Conservation (phyloP, 2,888 invertebrate species). For the Chironomus tentans region DNA sequence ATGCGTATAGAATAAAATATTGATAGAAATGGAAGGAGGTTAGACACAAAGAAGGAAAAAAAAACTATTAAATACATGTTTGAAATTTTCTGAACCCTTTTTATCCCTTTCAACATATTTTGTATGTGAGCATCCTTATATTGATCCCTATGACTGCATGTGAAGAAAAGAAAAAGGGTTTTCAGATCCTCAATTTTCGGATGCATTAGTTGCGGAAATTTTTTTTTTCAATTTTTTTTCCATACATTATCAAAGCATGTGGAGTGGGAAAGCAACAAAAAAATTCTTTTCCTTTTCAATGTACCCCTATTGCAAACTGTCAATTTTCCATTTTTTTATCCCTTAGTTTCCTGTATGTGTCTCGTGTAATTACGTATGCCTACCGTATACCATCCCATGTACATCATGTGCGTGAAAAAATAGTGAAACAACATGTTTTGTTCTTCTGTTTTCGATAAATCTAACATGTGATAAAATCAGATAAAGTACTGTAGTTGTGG, state of each 20-base stretch:
- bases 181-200: neutral
- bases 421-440: no score
- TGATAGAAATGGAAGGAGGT: neutral
- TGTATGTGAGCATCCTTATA: neutral
- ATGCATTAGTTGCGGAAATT: neutral
- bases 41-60: neutral
- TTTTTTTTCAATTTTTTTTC: neutral
- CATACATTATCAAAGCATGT: neutral
- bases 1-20: neutral
- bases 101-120: neutral
- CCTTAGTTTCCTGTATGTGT: no score
- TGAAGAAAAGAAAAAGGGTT: neutral
- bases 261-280: neutral
- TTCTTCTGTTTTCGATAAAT: no score
- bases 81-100: neutral
- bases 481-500: no score
- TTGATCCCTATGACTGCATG: neutral
- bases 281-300: neutral
- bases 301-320: neutral
- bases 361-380: neutral
- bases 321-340: neutral
- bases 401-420: no score
- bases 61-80: neutral
- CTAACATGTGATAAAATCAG: no score
- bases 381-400: neutral